These are phyloP conservation scores for Drosophila anomalata DNA, from an alignment of 2,888 invertebrate species.

Conservation along the genomic window DNA sequence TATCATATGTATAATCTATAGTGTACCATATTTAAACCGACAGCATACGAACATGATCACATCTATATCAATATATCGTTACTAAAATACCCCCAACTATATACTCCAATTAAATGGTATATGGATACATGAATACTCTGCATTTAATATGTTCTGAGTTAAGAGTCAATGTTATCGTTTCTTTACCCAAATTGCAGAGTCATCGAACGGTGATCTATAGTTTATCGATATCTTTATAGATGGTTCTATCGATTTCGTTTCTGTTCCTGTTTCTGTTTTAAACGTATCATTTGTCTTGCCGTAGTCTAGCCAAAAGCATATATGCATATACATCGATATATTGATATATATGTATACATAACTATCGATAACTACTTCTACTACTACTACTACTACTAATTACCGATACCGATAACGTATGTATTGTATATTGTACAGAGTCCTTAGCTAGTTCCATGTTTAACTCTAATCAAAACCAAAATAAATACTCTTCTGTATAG, in stretches of 20 bases:
- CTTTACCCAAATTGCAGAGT: not conserved
- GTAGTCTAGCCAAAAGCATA: conserved; percentile 23
- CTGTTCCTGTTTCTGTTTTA: conserved; percentile 4
- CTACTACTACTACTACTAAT: conserved; percentile 40
- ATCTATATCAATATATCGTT: conserved; percentile 42
- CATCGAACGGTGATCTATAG: not conserved
- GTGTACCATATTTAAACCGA: conserved; percentile 59
- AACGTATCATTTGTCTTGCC: conserved; percentile 33
- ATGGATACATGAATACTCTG: conserved; percentile 19
- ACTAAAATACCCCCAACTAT: conserved; percentile 1
- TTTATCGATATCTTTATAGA: not conserved
- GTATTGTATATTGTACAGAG: conserved; percentile 67
- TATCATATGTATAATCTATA: conserved; percentile 62
- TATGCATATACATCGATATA: conserved; percentile 32
- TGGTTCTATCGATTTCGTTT: conserved; percentile 8
- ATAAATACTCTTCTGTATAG: conserved; percentile 44
- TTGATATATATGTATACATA: conserved; percentile 34
- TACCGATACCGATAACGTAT: conserved; percentile 52
- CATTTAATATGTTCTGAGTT: conserved; percentile 12
- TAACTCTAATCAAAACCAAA: conserved; percentile 46
- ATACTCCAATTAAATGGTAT: conserved; percentile 37
- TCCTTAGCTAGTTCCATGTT: conserved; percentile 63
- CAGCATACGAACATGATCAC: conserved; percentile 16
- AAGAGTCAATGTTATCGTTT: conserved; percentile 5
- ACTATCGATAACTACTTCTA: conserved; percentile 26